Base-by-base conservation (phyloP, 2,113 vertebrate genomes). In the Coreoperca whiteheadi region DNA sequence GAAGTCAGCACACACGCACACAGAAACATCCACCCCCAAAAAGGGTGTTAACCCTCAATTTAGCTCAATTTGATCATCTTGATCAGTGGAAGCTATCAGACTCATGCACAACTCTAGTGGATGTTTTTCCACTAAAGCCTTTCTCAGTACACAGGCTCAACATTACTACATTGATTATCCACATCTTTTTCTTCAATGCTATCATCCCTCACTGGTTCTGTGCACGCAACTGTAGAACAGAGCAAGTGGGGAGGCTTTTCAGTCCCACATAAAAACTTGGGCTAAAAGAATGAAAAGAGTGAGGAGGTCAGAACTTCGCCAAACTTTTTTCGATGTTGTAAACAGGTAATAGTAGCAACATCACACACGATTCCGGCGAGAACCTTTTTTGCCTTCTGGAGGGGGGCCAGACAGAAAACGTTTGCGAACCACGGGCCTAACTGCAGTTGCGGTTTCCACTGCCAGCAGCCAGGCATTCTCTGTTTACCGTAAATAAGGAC, bases 1-100 rank as follows among this genome's bases (percentile, higher is more conserved):
- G 92, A 93, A 91, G 90, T 87, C 51, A 21, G 64, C 43, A 61
- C 68, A 71, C 32, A 83, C 7, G 23, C 74, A 66, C 56, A n/a
- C 28, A 63, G 18, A 80, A 53, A 75, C 71, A 2, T 37, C 32
- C 54, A 39, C 70, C 14, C n/a, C 51, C 4, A 11, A 25, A 77
- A 25, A 28, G 28, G 23, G 15, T 5, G 59, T 23, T n/a, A 0
- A 34, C 5, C 16, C 12, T 37, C 23, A 16, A n/a, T 34, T 48
- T 54, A 64, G 20, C 5, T 48, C 34, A 1, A 54, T 59, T 9
- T 77, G 8, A 65, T 54, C 23, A 50, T 80, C 56, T 76, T 18
- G 8, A 37, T 53, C 8, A 37, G 59, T n/a, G 23, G 3, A 32
- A 8, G 57, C 15, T 10, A 25, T 25, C 2, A 20, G 14, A 34